Base-by-base conservation (phyloP, 2,797 vertebrate species). In the Pseudopleuronectes americanus region DNA sequence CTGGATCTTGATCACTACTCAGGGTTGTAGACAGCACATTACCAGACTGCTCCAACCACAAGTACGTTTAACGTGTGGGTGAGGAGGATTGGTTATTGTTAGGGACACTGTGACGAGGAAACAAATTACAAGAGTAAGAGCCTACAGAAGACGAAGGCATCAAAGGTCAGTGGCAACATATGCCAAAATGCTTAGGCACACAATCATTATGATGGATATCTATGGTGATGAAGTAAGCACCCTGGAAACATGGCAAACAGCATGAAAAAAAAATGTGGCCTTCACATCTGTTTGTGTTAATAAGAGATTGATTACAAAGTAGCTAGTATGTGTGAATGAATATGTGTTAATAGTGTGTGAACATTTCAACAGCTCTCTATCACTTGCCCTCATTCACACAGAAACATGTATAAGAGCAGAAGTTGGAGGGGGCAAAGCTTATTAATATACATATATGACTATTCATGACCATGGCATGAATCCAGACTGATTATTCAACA, bases 401-500 rank as follows among this genome's bases (percentile, higher is more conserved):
- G 9, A 52, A 13, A 23, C 51, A 33, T 51, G 71, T 43, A 22
- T 52, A 28, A 49, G 12, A 48, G 54, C 52, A 48, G 48, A 38
- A 22, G 53, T 19, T 13, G 57, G 23, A 49, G 57, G 31, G 2
- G 8, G 69, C 16, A 16, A 70, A 59, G 16, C 61, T 36, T 5
- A 84, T 79, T 71, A 77, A 45, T 67, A 84, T 83, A 71, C 59
- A 77, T 65, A 74, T 13, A 77, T 77, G 61, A 76, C 60, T 80
- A 75, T 74, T 64, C 75, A 83, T 76, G 79, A 81, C 43, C 56
- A 12, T 57, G 59, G 66, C 54, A 17, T 71, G 76, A 71, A 58
- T 28, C 38, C 60, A 63, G 48, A 55, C 58, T 84, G 64, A 84
- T 83, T 79, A 87, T 84, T 83, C 80, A 89, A 83, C 56, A 53